These are phyloP conservation scores for Accipiter cooperii DNA, from an alignment of 2,113 vertebrate genomes.

Conservation along the genomic window DNA sequence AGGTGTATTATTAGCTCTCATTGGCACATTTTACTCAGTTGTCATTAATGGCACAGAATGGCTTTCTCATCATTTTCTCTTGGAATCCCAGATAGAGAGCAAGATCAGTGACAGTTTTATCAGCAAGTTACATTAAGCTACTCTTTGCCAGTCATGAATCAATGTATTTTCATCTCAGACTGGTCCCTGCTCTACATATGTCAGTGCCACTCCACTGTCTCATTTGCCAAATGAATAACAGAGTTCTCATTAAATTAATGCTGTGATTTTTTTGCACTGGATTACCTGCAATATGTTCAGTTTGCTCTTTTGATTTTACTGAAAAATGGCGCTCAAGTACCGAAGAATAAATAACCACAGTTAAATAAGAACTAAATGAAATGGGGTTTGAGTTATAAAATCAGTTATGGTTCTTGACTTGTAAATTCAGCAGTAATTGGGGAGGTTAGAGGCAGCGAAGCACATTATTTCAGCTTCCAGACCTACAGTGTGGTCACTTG, in stretches of 20 bases:
- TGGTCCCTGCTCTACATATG: conserved; percentile 39
- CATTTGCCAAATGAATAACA: conserved; percentile 25
- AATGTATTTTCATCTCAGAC: conserved; percentile 42
- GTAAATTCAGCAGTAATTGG: conserved; percentile 8
- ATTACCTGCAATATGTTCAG: background rate
- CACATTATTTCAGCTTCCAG: background rate
- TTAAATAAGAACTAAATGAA: conserved; percentile 4
- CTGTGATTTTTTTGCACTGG: background rate
- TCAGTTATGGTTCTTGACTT: background rate
- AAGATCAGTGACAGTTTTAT: conserved; percentile 55
- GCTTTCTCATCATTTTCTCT: conserved; percentile 24
- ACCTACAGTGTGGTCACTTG: background rate
- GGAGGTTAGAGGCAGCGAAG: background rate
- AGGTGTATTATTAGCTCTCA: conserved; percentile 56
- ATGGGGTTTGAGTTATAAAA: conserved; percentile 1
- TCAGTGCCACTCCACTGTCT: conserved; percentile 49
- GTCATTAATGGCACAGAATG: conserved; percentile 41
- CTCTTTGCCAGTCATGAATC: conserved; percentile 50
- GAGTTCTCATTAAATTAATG: background rate
- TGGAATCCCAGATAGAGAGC: conserved; percentile 9
- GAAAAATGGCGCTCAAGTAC: background rate
- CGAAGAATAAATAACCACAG: background rate
- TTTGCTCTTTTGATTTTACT: conserved; percentile 22
- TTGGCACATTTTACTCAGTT: conserved; percentile 42
- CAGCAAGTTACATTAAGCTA: conserved; percentile 33